Evolutionary conservation across 2,797 vertebrate species (phyloP).

Genomic region (Megalops cyprinoides): DNA sequence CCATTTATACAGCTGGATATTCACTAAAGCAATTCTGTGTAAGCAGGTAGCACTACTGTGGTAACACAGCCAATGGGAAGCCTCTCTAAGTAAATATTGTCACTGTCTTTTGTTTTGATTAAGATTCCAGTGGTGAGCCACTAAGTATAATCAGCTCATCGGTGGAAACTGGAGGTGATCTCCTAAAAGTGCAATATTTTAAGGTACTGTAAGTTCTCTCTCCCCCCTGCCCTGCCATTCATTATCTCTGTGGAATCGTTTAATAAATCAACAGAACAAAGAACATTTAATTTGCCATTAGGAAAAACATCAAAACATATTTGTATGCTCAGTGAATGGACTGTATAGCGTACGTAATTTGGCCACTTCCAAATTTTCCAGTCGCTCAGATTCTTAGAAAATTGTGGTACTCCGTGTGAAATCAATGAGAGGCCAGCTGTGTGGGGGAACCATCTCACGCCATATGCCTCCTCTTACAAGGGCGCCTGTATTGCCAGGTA

Average conservation of each 20-base stretch:
- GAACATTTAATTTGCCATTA: not conserved
- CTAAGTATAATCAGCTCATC: constrained; percentile 86
- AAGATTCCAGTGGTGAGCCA: constrained; percentile 78
- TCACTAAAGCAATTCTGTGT: too few relatives aligned
- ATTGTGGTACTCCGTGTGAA: not conserved
- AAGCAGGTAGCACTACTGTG: too few relatives aligned
- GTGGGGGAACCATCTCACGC: not conserved
- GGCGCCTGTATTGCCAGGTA: constrained; percentile 20
- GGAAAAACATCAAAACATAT: not conserved
- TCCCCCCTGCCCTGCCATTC: not conserved
- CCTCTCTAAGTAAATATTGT: not conserved
- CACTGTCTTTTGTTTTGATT: not conserved
- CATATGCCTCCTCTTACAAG: not conserved
- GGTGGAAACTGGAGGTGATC: constrained; percentile 76
- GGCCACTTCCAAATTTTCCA: not conserved
- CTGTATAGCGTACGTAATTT: not conserved
- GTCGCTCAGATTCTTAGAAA: not conserved
- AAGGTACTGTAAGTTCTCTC: constrained; percentile 75
- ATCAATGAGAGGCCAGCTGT: constrained; percentile 8
- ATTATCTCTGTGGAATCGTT: not conserved
- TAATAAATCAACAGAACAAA: not conserved
- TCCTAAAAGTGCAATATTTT: constrained; percentile 88
- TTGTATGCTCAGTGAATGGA: not conserved
- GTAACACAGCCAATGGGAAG: not conserved
- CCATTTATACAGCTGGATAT: too few relatives aligned